A percentile compares a stretch with the other conserved stretches of the same genome.
Evolutionary conservation across 2,888 invertebrate genomes (phyloP).

Genomic region (Drosophila pseudotakahashii): DNA sequence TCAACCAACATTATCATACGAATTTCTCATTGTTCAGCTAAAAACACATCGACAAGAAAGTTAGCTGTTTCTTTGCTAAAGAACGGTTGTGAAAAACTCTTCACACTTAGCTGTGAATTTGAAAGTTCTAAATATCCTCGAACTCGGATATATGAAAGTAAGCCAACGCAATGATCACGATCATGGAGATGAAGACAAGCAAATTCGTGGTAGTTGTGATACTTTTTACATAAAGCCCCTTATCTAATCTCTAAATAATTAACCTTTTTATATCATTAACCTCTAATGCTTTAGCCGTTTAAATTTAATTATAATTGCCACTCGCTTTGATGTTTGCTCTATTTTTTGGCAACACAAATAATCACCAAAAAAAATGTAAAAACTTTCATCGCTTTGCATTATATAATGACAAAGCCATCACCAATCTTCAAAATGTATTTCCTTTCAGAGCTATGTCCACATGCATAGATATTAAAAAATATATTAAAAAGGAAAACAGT

Average conservation of each 20-base stretch:
- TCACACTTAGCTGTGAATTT: constrained; percentile 53
- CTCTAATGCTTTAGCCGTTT: not conserved
- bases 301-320: constrained; percentile 10
- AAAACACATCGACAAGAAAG: not conserved
- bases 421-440: constrained; percentile 20
- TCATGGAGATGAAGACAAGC: too few species aligned
- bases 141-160: not conserved
- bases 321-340: constrained; percentile 14
- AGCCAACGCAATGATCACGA: not conserved
- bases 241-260: not conserved
- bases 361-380: not conserved
- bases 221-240: not conserved
- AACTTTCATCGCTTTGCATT: constrained; percentile 42
- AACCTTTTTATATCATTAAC: too few species aligned
- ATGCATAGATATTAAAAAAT: constrained; percentile 3
- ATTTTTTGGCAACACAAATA: constrained; percentile 5
- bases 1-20: constrained; percentile 7
- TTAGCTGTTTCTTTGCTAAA: constrained; percentile 9
- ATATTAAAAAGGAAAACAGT: constrained; percentile 10
- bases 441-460: constrained; percentile 32
- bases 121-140: constrained; percentile 47
- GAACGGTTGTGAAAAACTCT: constrained; percentile 30
- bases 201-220: not conserved
- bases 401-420: constrained; percentile 29
- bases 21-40: constrained; percentile 28